These are phyloP conservation scores for Austrolebias charrua DNA, from an alignment of 2,797 vertebrate species.

Conservation along the genomic window DNA sequence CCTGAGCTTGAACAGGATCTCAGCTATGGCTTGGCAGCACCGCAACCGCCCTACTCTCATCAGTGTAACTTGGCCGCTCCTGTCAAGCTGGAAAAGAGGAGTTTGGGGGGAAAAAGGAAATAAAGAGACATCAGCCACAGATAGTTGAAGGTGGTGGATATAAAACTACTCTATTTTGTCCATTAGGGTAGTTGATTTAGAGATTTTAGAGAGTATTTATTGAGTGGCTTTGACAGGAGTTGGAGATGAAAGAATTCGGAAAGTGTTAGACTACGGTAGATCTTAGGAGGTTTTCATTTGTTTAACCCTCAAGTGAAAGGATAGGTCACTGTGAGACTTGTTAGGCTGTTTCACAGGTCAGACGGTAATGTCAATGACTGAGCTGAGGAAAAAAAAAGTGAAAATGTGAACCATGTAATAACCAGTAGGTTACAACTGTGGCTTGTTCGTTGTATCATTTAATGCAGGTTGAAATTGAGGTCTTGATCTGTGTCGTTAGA, in stretches of 20 bases:
- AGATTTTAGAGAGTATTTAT: conserved; percentile 71
- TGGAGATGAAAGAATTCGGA: conserved; percentile 40
- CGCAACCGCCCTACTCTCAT: conserved; percentile 66
- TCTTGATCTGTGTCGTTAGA: conserved; percentile 58
- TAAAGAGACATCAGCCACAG: conserved; percentile 44
- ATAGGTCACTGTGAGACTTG: conserved; percentile 34
- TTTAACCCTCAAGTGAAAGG: conserved; percentile 40
- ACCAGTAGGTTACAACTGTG: conserved; percentile 43
- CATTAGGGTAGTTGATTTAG: conserved; percentile 63
- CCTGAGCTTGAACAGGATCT: conserved; percentile 64
- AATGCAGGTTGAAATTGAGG: conserved; percentile 72
- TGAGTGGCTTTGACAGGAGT: conserved; percentile 45
- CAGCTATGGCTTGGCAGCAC: conserved; percentile 45
- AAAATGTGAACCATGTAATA: conserved; percentile 57
- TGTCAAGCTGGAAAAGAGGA: conserved; percentile 65
- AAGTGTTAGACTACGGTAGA: conserved; percentile 27
- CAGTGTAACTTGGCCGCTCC: conserved; percentile 81
- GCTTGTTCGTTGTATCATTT: conserved; percentile 48
- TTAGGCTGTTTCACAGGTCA: conserved; percentile 65
- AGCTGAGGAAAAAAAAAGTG: conserved; percentile 50
- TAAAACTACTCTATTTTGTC: conserved; percentile 31
- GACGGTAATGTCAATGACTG: conserved; percentile 46
- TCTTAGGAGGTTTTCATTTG: conserved; percentile 45
- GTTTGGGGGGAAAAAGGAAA: conserved; percentile 38
- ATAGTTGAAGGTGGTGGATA: conserved; percentile 37